These are phyloP conservation scores for Apodemia mormo DNA, from an alignment of 2,888 invertebrate genomes.

Conservation along the genomic window DNA sequence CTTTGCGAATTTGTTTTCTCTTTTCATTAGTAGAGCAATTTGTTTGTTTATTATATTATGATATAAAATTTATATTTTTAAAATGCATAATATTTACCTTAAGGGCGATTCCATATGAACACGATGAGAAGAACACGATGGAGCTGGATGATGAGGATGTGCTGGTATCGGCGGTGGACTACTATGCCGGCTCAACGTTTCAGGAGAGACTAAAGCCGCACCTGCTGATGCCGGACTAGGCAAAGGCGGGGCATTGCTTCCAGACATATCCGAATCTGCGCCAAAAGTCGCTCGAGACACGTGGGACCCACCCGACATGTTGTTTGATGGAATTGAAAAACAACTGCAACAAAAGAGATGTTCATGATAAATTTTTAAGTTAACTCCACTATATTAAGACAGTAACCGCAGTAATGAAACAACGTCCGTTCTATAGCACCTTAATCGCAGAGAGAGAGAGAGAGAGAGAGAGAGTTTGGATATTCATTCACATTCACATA, in stretches of 20 bases:
- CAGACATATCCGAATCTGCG: constrained; percentile 70
- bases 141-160: constrained; percentile 80
- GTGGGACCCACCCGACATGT: constrained; percentile 83
- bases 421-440: no score
- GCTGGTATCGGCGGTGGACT: constrained; percentile 75
- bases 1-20: no score
- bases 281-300: constrained; percentile 79
- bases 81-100: constrained; percentile 52
- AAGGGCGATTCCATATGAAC: constrained; percentile 80
- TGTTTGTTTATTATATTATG: no score
- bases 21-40: no score
- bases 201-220: constrained; percentile 88
- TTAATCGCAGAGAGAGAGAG: no score
- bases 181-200: constrained; percentile 86
- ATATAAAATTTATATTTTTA: not conserved
- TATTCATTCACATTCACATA: no score
- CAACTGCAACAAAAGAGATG: constrained; percentile 58
- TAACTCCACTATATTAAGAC: not conserved
- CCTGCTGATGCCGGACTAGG: constrained; percentile 89
- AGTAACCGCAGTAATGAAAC: no score
- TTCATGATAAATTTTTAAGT: not conserved
- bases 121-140: constrained; percentile 77
- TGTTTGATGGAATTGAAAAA: constrained; percentile 84
- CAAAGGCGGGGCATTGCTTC: constrained; percentile 81
- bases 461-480: no score